Conservation (phyloP, 2,797 vertebrate genomes). For the Bothrops alternatus region DNA sequence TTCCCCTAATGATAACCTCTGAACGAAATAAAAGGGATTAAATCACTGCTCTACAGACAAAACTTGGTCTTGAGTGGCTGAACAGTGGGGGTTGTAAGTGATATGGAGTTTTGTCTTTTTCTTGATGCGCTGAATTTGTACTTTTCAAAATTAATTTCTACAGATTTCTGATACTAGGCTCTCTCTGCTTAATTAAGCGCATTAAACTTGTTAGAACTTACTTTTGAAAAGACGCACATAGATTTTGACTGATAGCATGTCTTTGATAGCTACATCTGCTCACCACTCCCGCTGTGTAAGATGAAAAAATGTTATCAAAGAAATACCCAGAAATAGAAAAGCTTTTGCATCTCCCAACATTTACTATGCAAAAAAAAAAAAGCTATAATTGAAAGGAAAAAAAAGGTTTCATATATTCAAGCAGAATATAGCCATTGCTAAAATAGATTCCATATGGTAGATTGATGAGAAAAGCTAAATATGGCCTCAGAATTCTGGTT, state of each 20-base stretch:
- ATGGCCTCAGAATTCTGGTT: constrained; percentile 6
- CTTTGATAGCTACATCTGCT: constrained; percentile 4
- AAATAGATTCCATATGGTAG: constrained; percentile 17
- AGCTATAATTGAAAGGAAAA: constrained; percentile 1
- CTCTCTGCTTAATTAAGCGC: not conserved
- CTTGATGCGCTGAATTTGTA: not conserved
- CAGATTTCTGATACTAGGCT: not conserved
- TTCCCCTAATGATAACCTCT: not conserved
- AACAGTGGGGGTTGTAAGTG: not conserved
- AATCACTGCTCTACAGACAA: too few species aligned
- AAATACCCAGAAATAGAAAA: constrained; percentile 19
- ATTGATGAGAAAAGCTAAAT: constrained; percentile 2
- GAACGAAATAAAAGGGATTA: not conserved
- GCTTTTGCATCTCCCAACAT: constrained; percentile 4
- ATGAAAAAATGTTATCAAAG: constrained; percentile 19
- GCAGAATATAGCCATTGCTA: constrained; percentile 13
- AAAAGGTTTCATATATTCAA: not conserved
- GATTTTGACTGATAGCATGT: not conserved
- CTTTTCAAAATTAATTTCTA: not conserved
- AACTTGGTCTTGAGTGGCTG: not conserved
- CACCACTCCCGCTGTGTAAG: not conserved
- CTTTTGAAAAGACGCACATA: not conserved
- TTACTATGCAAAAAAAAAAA: constrained; percentile 21
- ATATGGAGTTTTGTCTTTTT: not conserved
- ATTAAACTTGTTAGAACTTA: not conserved